A percentile compares a stretch with the other conserved stretches of the same genome.
These are phyloP conservation scores for Caenorhabditis panamensis DNA, from an alignment of 2,888 invertebrate genomes.

Conservation along the genomic window DNA sequence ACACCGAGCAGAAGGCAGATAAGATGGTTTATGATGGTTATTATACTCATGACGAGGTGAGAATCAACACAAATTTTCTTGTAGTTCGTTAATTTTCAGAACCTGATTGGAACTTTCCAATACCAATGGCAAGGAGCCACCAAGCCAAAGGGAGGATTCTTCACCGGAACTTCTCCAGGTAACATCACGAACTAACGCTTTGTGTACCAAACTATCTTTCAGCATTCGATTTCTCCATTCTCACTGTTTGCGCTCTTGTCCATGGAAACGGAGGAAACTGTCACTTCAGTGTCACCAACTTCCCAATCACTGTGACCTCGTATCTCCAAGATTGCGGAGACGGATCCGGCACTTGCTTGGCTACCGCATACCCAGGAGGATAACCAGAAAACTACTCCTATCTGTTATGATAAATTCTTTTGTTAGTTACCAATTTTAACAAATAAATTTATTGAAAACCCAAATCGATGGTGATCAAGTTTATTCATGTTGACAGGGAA, in stretches of 20 bases:
- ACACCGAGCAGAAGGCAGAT: constrained; percentile 76
- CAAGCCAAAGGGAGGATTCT: constrained; percentile 79
- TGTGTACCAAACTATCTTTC: constrained; percentile 40
- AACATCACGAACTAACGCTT: constrained; percentile 9
- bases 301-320: constrained; percentile 72
- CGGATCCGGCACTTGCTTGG: constrained; percentile 71
- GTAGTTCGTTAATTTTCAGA: constrained; percentile 24
- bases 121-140: constrained; percentile 75
- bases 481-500: neutral
- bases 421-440: neutral
- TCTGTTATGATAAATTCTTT: neutral
- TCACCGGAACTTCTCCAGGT: constrained; percentile 79
- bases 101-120: constrained; percentile 80
- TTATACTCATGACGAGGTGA: constrained; percentile 71
- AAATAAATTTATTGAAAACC: constrained; percentile 8
- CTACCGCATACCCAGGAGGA: constrained; percentile 74
- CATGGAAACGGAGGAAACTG: constrained; percentile 76
- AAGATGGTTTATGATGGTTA: constrained; percentile 80
- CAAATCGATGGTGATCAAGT: too few relatives aligned
- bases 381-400: neutral
- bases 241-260: constrained; percentile 76
- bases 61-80: neutral
- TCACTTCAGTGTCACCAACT: constrained; percentile 70
- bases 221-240: constrained; percentile 80
- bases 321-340: constrained; percentile 75